These are phyloP conservation scores for Agrilus biguttatus DNA, from an alignment of 2,888 invertebrate species.

Conservation along the genomic window DNA sequence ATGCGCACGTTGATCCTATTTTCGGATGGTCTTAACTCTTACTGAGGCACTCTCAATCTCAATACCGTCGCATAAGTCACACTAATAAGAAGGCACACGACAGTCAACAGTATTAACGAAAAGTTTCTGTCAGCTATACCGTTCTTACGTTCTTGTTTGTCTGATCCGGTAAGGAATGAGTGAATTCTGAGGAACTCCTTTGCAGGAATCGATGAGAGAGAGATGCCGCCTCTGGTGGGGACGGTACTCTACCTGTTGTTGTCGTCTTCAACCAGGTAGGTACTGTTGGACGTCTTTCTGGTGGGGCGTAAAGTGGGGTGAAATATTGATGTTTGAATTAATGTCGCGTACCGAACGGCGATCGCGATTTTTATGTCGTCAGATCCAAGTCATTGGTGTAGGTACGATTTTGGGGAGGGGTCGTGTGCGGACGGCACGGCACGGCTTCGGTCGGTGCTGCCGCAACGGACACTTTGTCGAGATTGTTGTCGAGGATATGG, in stretches of 20 bases:
- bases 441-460: too few species aligned
- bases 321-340: constrained; percentile 31
- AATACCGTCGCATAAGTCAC: too few species aligned
- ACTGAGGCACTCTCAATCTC: too few species aligned
- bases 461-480: too few species aligned
- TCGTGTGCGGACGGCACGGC: constrained; percentile 7
- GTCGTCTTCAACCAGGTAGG: constrained; percentile 16
- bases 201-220: constrained; percentile 12
- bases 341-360: constrained; percentile 24
- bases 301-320: constrained; percentile 22
- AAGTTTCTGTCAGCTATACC: too few species aligned
- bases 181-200: constrained; percentile 22
- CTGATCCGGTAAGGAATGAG: constrained; percentile 25
- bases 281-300: constrained; percentile 6
- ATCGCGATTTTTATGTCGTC: constrained; percentile 25
- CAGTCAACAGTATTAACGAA: too few species aligned
- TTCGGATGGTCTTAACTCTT: too few species aligned
- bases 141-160: too few species aligned
- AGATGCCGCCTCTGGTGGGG: constrained; percentile 18
- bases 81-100: too few species aligned
- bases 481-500: too few species aligned
- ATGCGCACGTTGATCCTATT: too few species aligned
- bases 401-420: constrained; percentile 16
- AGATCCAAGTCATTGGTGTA: constrained; percentile 27
- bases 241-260: constrained; percentile 25